Conservation (phyloP, 1,140 invertebrate species). For the Oryctes rhinoceros region DNA sequence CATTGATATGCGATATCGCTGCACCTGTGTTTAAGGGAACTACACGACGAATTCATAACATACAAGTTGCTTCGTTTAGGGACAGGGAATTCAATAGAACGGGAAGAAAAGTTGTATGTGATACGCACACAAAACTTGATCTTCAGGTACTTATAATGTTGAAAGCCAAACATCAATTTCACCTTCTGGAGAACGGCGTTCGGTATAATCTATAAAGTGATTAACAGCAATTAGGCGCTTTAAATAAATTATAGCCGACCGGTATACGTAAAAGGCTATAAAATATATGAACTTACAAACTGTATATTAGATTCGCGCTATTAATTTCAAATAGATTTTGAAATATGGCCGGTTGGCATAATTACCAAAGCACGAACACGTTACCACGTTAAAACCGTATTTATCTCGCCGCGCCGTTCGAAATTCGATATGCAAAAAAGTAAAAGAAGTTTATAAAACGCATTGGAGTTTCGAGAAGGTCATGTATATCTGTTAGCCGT, state of each 20-base stretch:
- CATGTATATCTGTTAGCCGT: neutral
- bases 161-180: conserved; percentile 19
- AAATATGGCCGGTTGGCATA: conserved; percentile 18
- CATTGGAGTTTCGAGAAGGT: conserved; percentile 11
- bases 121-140: conserved; percentile 2
- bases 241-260: neutral
- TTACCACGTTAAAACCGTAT: neutral
- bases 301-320: conserved; percentile 5
- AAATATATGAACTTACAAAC: neutral
- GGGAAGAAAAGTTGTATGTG: no score
- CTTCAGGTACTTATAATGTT: neutral
- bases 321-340: conserved; percentile 27
- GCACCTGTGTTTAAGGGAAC: no score
- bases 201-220: neutral
- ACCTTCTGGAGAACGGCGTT: neutral
- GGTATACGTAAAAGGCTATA: neutral
- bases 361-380: conserved; percentile 21
- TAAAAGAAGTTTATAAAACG: conserved; percentile 6
- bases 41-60: no score
- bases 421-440: conserved; percentile 32
- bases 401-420: neutral
- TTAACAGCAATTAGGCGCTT: conserved; percentile 13
- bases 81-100: no score
- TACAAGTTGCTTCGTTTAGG: no score
- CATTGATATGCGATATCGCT: no score